phyloP scores from a whole-genome alignment of 2,888 invertebrate genomes.

The Eristalis intricaria region DNA sequence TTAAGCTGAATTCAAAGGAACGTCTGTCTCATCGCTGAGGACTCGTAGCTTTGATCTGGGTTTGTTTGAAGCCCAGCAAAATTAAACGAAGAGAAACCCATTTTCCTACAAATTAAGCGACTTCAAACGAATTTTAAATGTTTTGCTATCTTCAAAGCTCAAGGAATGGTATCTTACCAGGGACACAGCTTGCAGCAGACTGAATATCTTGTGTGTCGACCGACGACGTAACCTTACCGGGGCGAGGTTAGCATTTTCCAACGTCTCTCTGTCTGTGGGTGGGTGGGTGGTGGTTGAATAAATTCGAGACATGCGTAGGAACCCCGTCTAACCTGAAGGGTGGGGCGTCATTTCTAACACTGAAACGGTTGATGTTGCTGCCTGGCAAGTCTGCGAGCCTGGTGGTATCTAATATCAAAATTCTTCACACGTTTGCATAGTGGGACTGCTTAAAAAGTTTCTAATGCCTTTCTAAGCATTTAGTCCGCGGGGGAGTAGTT shows the following conservation, averaged over 20 bases:
- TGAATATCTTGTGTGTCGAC: not conserved
- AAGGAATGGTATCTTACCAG: constrained; percentile 79
- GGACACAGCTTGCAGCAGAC: constrained; percentile 74
- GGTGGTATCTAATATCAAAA: constrained; percentile 80
- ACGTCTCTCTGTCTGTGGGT: not conserved
- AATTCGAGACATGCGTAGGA: constrained; percentile 66
- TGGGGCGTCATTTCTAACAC: constrained; percentile 11
- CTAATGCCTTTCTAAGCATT: constrained; percentile 63
- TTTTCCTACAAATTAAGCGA: constrained; percentile 72
- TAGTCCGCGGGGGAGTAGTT: not conserved
- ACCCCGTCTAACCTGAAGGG: not conserved
- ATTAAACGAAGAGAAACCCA: constrained; percentile 35
- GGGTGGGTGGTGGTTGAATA: not conserved
- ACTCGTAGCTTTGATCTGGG: constrained; percentile 51
- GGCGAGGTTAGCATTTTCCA: not conserved
- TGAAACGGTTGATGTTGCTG: not conserved
- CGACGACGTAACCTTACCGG: not conserved
- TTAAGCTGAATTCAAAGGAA: not conserved
- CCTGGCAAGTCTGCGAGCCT: constrained; percentile 75
- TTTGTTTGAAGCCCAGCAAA: constrained; percentile 1
- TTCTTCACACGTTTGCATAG: constrained; percentile 79
- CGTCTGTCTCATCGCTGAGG: not conserved
- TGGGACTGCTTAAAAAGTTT: constrained; percentile 73
- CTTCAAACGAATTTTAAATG: constrained; percentile 78
- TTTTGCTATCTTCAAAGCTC: constrained; percentile 80